Base-by-base conservation (phyloP, 1,140 invertebrate genomes). In the Drosophila baimaii region DNA sequence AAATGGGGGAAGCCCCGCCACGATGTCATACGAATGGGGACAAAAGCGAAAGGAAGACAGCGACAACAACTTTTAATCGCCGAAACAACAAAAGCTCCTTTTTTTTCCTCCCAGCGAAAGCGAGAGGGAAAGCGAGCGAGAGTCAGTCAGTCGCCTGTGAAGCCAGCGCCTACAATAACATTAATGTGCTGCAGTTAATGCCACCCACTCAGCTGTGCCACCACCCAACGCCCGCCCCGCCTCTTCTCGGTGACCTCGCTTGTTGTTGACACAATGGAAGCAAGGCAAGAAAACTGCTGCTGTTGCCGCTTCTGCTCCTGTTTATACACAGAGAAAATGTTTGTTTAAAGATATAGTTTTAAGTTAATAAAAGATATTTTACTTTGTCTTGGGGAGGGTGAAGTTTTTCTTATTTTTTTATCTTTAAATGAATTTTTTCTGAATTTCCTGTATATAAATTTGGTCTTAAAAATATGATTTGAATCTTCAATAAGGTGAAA, bases 41-140 rank as follows among this genome's bases (percentile, higher is more conserved):
- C 84, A 89, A 83, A 83, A 83, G 83, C 75, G 72, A 77, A 79
- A 79, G 75, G 51, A 85, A 80, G 64, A 72, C 71, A 68, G 77
- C 81, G 58, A 58, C 73, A 68, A 74, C 69, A 91, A 91, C 84
- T 91, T 91, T 91, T 91, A 91, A 91, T 91, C 84, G 90, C 49
- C 71, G 68, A 71, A 78, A 77, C 69, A 90, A 90, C 86, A 90
- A 86, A 80, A 83, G 82, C 69, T 54, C 59, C 69, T 72, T 73
- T 78, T 63, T 46, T 47, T 17, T 23, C 41, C 58, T n/a, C n/a
- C 37, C 15, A 49, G 19, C 51, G 56, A 19, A 33, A 47, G 29
- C 29, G 44, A 46, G 63, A 37, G 66, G 23, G 47, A 66, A 54
- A 54, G 44, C 44, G 29, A 41, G 37, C 21, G 37, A n/a, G n/a